Evolutionary conservation across 2,888 invertebrate species (phyloP).

Genomic region (Dinocampus coccinellae): DNA sequence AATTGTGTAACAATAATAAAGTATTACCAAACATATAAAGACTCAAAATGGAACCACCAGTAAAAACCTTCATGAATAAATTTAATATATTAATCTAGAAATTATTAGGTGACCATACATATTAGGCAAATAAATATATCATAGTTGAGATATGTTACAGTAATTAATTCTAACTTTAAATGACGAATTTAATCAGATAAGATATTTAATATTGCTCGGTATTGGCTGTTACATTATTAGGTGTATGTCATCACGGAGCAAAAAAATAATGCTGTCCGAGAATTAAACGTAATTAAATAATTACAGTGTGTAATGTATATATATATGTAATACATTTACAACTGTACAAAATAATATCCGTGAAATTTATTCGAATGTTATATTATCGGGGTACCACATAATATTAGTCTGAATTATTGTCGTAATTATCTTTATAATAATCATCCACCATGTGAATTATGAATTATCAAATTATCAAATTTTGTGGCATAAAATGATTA

Average conservation of each 20-base stretch:
- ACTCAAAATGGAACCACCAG: neutral
- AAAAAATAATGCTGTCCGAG: slow-evolving; percentile 22
- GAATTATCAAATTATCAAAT: slow-evolving; percentile 1
- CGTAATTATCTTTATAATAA: neutral
- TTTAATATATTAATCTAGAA: slow-evolving; percentile 19
- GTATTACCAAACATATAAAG: slow-evolving; percentile 23
- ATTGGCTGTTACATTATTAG: slow-evolving; percentile 53
- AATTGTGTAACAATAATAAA: neutral
- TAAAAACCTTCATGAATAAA: slow-evolving; percentile 22
- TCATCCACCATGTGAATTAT: slow-evolving; percentile 1
- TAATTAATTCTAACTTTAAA: slow-evolving; percentile 49
- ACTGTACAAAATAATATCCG: neutral
- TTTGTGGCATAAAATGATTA: neutral
- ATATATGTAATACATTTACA: slow-evolving; percentile 19
- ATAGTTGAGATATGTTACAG: slow-evolving; percentile 35
- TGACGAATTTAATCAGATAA: slow-evolving; percentile 51
- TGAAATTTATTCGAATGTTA: neutral
- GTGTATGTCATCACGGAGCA: slow-evolving; percentile 48
- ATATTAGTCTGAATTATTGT: slow-evolving; percentile 3
- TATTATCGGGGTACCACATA: neutral
- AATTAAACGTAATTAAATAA: slow-evolving; percentile 6
- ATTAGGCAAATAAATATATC: slow-evolving; percentile 22
- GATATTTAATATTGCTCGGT: slow-evolving; percentile 53
- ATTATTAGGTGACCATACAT: slow-evolving; percentile 28
- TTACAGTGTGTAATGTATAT: neutral